phyloP scores from a whole-genome alignment of 2,797 vertebrate species.

The Arrhamphus sclerolepis region DNA sequence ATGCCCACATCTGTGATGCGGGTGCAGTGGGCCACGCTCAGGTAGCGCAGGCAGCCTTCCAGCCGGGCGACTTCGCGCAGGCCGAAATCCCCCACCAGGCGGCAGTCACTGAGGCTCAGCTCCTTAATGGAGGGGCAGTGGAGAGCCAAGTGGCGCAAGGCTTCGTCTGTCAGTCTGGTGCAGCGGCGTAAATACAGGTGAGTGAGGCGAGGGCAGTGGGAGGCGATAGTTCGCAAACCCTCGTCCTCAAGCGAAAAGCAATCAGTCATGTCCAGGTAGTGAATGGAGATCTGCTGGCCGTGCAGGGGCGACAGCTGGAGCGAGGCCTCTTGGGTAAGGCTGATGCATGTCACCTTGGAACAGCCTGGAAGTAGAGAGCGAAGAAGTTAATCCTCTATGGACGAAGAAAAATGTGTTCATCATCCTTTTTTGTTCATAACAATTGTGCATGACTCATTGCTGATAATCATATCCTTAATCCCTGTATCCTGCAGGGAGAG shows the following conservation, averaged over 20 bases:
- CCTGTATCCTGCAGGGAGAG: no score
- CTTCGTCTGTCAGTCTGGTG: constrained; percentile 92
- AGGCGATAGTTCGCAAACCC: constrained; percentile 93
- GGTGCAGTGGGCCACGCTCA: constrained; percentile 95
- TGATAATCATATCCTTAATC: no score
- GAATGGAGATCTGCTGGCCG: constrained; percentile 96
- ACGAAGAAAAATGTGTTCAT: no score
- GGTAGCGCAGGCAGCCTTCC: constrained; percentile 93
- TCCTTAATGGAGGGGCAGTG: constrained; percentile 92
- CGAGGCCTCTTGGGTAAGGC: constrained; percentile 90
- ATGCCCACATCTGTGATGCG: constrained; percentile 96
- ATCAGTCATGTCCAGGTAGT: constrained; percentile 98
- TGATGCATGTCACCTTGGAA: constrained; percentile 98
- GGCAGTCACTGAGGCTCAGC: constrained; percentile 96
- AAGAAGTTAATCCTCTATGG: background rate
- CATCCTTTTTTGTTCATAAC: no score
- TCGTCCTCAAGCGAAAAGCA: constrained; percentile 98
- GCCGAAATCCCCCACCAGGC: constrained; percentile 93
- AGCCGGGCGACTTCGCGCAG: constrained; percentile 95
- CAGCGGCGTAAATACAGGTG: constrained; percentile 96
- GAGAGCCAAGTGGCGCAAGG: constrained; percentile 92
- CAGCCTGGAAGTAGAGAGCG: constrained; percentile 82
- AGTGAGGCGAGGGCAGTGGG: constrained; percentile 95
- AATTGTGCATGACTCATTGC: no score
- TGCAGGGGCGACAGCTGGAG: constrained; percentile 92